A percentile compares a stretch with the other conserved stretches of the same genome.
Evolutionary conservation across 2,888 invertebrate genomes (phyloP).

Genomic region (Onthophagus sagittarius): DNA sequence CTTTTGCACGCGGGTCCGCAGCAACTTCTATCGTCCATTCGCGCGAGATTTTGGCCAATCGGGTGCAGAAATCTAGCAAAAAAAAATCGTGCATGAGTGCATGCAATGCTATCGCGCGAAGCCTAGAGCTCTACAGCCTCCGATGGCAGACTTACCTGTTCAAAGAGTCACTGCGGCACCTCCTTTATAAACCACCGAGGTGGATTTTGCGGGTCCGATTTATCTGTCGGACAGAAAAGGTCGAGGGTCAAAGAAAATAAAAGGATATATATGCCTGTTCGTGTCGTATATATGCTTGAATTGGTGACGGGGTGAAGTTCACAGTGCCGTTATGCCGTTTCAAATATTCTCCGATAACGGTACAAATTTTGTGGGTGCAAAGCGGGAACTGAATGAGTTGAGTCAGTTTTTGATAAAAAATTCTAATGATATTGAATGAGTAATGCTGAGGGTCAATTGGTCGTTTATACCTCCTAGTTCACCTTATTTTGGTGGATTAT

Average conservation of each 20-base stretch:
- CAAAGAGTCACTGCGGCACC: not conserved
- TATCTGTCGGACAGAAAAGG: not conserved
- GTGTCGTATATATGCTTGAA: too few species aligned
- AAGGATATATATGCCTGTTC: not conserved
- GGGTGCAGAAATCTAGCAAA: not conserved
- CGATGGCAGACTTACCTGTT: not conserved
- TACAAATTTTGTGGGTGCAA: conserved; percentile 19
- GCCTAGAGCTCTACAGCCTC: not conserved
- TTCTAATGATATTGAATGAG: too few species aligned
- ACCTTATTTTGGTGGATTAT: not conserved
- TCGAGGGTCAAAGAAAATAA: not conserved
- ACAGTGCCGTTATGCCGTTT: conserved; percentile 9
- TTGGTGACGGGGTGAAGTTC: not conserved
- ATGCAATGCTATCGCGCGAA: not conserved
- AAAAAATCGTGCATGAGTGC: not conserved
- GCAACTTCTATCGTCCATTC: too few species aligned
- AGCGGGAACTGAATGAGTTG: conserved; percentile 15
- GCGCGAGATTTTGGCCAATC: not conserved
- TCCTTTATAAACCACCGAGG: not conserved
- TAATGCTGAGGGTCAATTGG: not conserved
- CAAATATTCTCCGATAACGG: conserved; percentile 24
- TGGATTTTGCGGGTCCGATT: conserved; percentile 1
- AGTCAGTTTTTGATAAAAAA: not conserved
- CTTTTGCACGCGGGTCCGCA: too few species aligned
- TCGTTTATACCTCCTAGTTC: not conserved